Evolutionary conservation across 2,113 vertebrate genomes (phyloP).

Genomic region (Macrotus californicus): DNA sequence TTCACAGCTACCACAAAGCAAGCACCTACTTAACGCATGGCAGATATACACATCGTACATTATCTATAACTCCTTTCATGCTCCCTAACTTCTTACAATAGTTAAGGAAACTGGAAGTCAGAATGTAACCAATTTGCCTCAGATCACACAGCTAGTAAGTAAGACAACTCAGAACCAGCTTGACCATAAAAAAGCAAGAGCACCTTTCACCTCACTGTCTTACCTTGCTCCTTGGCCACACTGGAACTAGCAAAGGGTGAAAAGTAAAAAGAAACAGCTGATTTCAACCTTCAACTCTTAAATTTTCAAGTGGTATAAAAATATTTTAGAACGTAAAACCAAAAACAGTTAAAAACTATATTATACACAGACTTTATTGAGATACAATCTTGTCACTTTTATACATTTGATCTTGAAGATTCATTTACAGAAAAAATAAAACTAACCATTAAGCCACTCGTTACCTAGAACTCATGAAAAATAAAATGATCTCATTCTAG

Average conservation of each 20-base stretch:
- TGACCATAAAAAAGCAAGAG: not conserved
- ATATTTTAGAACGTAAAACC: not conserved
- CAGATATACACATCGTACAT: not conserved
- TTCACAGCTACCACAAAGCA: conserved; percentile 23
- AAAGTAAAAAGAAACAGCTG: not conserved
- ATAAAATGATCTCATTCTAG: not conserved
- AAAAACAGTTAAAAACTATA: not conserved
- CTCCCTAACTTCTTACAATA: not conserved
- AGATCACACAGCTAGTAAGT: not conserved
- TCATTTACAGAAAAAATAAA: not conserved
- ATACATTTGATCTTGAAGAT: not conserved
- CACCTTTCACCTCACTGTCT: not conserved
- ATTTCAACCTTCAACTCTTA: not conserved
- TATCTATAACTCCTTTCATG: not conserved
- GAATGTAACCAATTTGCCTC: not conserved
- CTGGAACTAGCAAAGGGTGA: not conserved
- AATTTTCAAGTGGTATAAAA: not conserved
- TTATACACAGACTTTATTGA: not conserved
- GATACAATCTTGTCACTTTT: conserved; percentile 3
- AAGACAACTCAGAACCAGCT: not conserved
- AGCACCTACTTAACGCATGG: conserved; percentile 10
- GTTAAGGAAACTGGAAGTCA: conserved; percentile 30
- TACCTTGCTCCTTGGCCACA: not conserved
- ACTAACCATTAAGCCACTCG: not conserved
- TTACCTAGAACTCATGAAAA: not conserved